Evolutionary conservation across 1,140 invertebrate species (phyloP), one percentile per base, ranked within the genome.

Genomic region (Psilanteris sp.): DNA sequence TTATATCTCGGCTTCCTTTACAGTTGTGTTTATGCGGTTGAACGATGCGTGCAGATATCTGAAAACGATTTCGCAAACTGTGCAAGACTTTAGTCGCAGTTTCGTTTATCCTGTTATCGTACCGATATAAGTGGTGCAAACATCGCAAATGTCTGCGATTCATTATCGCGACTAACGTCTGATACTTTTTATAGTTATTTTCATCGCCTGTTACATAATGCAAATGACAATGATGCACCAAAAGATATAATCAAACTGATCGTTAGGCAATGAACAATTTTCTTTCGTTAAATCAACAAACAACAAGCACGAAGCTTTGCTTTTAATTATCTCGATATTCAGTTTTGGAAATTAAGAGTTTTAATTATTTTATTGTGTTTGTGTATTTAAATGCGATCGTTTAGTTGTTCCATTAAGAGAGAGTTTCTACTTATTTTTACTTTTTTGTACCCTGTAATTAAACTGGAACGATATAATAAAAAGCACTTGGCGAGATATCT

Each of bases 61-160:
- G 72, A 78, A 84, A 83, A 84, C 81, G 81, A 81, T 84, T 81
- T 46, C n/a, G 39, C 44, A 70, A 61, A 43, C 39, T 46, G 67
- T 43, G 31, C 8, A 50, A 67, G 37, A 64, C 54, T 31, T 74
- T 50, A 50, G 27, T 67, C 22, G 48, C 52, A 54, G 36, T 70
- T 41, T 54, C 62, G 71, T 77, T 75, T 57, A 34, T 52, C 29
- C 72, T 41, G 73, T 72, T 80, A 80, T 80, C 71, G 67, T 34
- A 39, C 18, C 66, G 50, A 59, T 57, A 54, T 67, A 67, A 66
- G 48, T 54, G 52, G 43, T 22, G 59, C 61, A 50, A 73, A 73
- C 52, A 74, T 71, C 32, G 37, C 46, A 32, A 52, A 61, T 31
- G 55, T 8, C 46, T 34, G 37, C 55, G 46, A 71, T 71, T 71